phyloP scores from a whole-genome alignment of 1,140 invertebrate species.

The Copidosoma floridanum region DNA sequence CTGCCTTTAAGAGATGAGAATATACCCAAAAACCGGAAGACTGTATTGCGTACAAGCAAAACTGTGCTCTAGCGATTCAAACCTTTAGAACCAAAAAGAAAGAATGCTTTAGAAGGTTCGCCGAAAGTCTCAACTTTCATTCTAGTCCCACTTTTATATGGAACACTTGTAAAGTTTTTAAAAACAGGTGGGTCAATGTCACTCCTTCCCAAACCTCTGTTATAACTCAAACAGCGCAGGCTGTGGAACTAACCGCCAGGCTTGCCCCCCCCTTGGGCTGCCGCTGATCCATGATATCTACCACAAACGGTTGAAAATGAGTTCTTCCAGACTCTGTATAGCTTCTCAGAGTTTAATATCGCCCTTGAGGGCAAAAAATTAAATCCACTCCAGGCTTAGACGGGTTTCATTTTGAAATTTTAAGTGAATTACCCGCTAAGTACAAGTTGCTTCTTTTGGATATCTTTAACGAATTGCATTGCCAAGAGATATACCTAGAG shows the following conservation, averaged over 20 bases:
- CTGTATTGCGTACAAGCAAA: background rate
- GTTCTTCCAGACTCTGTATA: background rate
- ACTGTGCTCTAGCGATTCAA: background rate
- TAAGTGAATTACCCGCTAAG: background rate
- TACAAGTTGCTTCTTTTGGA: background rate
- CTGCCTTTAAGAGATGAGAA: conserved; percentile 1
- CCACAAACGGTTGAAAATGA: background rate
- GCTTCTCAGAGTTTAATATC: background rate
- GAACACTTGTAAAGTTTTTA: background rate
- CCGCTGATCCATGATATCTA: background rate
- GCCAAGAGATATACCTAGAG: no score
- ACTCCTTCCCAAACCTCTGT: no score
- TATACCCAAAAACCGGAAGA: background rate
- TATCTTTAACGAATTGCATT: no score
- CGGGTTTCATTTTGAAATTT: background rate
- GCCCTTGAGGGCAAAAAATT: background rate
- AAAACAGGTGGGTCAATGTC: background rate
- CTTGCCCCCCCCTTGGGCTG: background rate
- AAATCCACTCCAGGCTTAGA: background rate
- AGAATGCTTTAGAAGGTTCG: background rate
- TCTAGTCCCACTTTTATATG: background rate
- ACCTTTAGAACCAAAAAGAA: background rate
- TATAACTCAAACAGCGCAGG: background rate
- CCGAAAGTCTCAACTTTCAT: background rate
- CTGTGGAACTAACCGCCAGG: background rate